Evolutionary conservation across 2,888 invertebrate species (phyloP).

Genomic region (Pammene fasciana): DNA sequence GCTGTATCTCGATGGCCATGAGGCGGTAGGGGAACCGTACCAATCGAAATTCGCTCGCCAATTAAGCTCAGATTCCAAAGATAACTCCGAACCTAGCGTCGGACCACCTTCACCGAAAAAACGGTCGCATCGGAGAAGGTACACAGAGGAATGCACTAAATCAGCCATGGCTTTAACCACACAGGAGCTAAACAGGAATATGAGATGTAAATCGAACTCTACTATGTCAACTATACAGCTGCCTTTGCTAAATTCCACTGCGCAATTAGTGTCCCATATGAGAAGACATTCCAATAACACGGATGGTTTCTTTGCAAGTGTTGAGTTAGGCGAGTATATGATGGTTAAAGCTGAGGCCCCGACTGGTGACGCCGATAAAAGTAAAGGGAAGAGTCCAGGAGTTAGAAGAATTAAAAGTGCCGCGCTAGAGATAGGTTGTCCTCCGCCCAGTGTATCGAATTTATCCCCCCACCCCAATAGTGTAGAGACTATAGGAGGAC

Average conservation of each 20-base stretch:
- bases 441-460: conserved; percentile 87
- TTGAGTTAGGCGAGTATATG: conserved; percentile 81
- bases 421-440: conserved; percentile 87
- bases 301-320: conserved; percentile 83
- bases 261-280: conserved; percentile 78
- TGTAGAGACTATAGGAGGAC: conserved; percentile 89
- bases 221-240: conserved; percentile 85
- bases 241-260: conserved; percentile 78
- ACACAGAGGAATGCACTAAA: conserved; percentile 76
- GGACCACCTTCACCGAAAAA: conserved; percentile 78
- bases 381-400: conserved; percentile 83
- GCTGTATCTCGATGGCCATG: conserved; percentile 72
- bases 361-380: conserved; percentile 68
- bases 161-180: conserved; percentile 77
- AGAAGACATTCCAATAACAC: conserved; percentile 85
- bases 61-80: conserved; percentile 80
- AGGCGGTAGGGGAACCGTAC: conserved; percentile 75
- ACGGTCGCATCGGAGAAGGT: conserved; percentile 69
- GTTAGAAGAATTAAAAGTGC: conserved; percentile 88
- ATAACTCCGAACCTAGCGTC: conserved; percentile 78
- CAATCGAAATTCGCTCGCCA: conserved; percentile 82
- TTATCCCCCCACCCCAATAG: conserved; percentile 92
- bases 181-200: conserved; percentile 69
- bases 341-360: conserved; percentile 80
- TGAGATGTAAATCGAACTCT: conserved; percentile 84